Evolutionary conservation across 2,888 invertebrate genomes (phyloP), one percentile per base, ranked within the genome.

Genomic region (Alentia gelatinosa): DNA sequence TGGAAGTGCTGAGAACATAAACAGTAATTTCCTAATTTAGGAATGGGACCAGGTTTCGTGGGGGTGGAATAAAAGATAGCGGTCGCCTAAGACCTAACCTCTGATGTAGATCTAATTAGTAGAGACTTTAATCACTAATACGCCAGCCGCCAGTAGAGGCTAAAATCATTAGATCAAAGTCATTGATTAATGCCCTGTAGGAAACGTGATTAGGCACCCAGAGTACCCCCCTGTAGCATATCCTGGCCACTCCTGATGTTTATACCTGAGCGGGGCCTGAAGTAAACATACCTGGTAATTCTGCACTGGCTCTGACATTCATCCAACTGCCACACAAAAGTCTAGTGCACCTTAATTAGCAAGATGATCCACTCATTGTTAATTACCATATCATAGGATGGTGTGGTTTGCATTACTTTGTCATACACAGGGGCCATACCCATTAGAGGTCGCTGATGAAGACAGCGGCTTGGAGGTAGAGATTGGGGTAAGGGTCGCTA

Each of bases 161-260:
- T 63, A 63, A 68, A 4, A 68, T 68, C 68, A 68, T 68, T 68
- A 68, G 68, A 68, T 68, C 68, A 68, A 68, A 68, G 68, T 30
- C 12, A 68, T 68, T 68, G 68, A 68, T 68, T 68, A 68, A 12
- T 26, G 15, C 30, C 15, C 68, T 68, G 33, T 68, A 15, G 68
- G 68, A 30, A 68, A 68, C 30, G 68, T 1, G 26, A 26, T 68
- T 26, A 30, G 68, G 33, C 30, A 12, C 47, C 19, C 47, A 7
- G 7, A 7, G 30, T 5, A 5, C 26, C 12, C 1, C 68, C 26
- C 68, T 30, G 23, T 68, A 12, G 30, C 33, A 68, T 26, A 68
- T 26, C 4, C 1, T 68, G 26, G 3, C 30, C 19, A 19, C 5
- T 56, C 3, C 56, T n/a, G 5, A 56, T 56, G 12, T 56, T 47